These are phyloP conservation scores for Melinaea menophilus DNA, from an alignment of 2,888 invertebrate genomes.

Conservation along the genomic window DNA sequence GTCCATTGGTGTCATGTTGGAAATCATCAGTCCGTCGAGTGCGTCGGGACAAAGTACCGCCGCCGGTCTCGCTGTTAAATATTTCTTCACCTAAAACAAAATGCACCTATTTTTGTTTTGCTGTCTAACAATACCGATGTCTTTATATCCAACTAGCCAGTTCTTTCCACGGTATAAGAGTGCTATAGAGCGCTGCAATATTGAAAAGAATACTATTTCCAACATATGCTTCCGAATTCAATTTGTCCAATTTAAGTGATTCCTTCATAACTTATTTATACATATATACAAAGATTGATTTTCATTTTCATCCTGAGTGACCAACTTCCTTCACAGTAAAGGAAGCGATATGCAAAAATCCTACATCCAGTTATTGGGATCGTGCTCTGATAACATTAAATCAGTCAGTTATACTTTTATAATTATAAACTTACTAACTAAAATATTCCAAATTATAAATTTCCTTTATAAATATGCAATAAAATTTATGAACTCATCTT, in stretches of 20 bases:
- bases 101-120: conserved; percentile 4
- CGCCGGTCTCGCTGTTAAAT: conserved; percentile 54
- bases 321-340: too few species aligned
- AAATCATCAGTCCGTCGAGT: conserved; percentile 64
- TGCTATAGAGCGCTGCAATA: too few species aligned
- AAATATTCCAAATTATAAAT: background rate
- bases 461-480: background rate
- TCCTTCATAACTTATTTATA: too few species aligned
- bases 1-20: conserved; percentile 55
- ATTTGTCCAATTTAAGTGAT: too few species aligned
- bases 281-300: too few species aligned
- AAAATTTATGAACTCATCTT: conserved; percentile 8
- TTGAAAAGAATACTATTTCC: too few species aligned
- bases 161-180: too few species aligned
- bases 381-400: too few species aligned
- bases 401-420: background rate
- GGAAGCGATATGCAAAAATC: too few species aligned
- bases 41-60: conserved; percentile 59
- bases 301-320: too few species aligned
- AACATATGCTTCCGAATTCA: too few species aligned
- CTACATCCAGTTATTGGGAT: too few species aligned
- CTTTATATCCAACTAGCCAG: background rate
- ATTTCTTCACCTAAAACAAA: conserved; percentile 62
- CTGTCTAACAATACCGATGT: background rate
- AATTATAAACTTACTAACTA: background rate